These are phyloP conservation scores for Motacilla tschutschensis DNA, from an alignment of 2,113 vertebrate species.

Conservation along the genomic window DNA sequence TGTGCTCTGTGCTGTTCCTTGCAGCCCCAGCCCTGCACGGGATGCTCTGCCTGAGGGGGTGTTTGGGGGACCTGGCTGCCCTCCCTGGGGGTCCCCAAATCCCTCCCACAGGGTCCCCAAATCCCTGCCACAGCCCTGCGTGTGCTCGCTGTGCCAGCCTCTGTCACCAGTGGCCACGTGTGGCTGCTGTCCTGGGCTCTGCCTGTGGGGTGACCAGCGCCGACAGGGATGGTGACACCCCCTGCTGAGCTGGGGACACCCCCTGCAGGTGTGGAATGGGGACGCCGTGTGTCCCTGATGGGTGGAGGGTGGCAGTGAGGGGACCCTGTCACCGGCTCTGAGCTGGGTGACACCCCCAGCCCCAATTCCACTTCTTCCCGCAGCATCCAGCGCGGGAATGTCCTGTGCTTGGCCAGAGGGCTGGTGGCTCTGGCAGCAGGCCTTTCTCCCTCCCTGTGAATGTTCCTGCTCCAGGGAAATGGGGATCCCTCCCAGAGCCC, in stretches of 20 bases:
- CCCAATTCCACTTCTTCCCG: rapidly evolving
- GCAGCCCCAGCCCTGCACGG: neutral
- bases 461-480: constrained; percentile 4
- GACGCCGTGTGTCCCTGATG: rapidly evolving
- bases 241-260: neutral
- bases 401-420: neutral
- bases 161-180: neutral
- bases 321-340: rapidly evolving
- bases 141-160: neutral
- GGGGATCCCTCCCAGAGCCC: rapidly evolving
- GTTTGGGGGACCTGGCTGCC: no score
- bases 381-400: neutral
- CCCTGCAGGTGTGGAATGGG: neutral
- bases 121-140: no score
- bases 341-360: neutral
- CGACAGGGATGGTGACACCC: neutral
- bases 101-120: no score
- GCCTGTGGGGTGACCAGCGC: neutral
- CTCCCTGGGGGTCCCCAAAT: no score
- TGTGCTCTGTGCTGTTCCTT: neutral
- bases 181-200: neutral
- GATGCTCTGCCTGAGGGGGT: neutral
- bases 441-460: neutral
- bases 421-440: neutral
- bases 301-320: neutral